Conservation (phyloP, 2,113 vertebrate species). For the Oophaga pumilio region DNA sequence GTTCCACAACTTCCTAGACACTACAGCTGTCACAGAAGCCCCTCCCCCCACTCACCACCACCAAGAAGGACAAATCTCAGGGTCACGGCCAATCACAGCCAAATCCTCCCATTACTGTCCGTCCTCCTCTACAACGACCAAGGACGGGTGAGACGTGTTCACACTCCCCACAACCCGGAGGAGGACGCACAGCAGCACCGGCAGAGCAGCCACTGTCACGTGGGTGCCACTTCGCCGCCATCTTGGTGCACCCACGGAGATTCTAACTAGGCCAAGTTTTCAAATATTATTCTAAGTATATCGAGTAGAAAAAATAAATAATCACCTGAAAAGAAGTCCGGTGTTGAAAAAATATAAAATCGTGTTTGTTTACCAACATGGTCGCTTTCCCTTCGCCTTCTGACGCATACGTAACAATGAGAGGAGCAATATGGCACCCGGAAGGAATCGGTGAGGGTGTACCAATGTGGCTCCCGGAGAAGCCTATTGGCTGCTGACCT, state of each 20-base stretch:
- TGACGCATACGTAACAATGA: neutral
- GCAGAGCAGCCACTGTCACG: neutral
- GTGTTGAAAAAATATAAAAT: neutral
- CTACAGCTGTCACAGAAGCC: neutral
- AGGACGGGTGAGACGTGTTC: no score
- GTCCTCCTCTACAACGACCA: neutral
- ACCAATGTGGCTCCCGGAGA: slow-evolving; percentile 3
- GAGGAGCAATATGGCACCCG: neutral
- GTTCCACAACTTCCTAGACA: neutral
- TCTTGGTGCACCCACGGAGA: slow-evolving; percentile 19
- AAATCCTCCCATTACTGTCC: neutral
- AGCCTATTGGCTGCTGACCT: neutral
- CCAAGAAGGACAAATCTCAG: neutral
- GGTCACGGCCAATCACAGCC: neutral
- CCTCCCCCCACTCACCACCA: slow-evolving; percentile 14
- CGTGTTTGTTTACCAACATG: slow-evolving; percentile 17
- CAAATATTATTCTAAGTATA: no score
- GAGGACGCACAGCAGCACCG: neutral
- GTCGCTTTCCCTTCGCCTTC: neutral
- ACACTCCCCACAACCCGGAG: neutral
- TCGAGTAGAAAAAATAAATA: neutral
- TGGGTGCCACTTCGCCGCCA: neutral
- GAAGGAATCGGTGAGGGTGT: neutral
- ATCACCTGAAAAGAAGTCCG: neutral
- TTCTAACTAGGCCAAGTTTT: no score